Evolutionary conservation across 2,888 invertebrate genomes (phyloP), one percentile per base, ranked within the genome.

Genomic region (Eupithecia tripunctaria): DNA sequence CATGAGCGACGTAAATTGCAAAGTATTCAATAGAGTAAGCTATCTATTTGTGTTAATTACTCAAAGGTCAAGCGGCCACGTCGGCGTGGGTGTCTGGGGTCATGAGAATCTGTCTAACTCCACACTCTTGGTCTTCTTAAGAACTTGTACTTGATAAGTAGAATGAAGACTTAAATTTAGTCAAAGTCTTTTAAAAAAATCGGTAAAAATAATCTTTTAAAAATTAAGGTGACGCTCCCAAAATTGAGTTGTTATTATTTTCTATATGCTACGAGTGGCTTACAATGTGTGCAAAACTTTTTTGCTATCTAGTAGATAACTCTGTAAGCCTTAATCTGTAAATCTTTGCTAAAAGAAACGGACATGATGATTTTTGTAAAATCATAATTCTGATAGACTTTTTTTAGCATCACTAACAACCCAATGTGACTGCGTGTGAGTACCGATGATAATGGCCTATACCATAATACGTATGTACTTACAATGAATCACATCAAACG

Each of bases 21-120:
- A 73, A 74, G 68, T 74, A 71, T 65, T 65, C 60, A 75, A 72
- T 72, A 69, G 60, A 43, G 65, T 47, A 25, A 41, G 69, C 71
- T 68, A 78, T 75, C 73, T 76, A 69, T 74, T 73, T 68, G 65
- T 72, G 73, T 72, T 78, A 75, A 76, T 77, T 76, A 70, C 69
- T 66, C 68, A 41, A 15, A 72, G 76, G 73, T 77, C 76, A 73
- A 68, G 68, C 67, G 74, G 69, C 67, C 68, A 76, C 51, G 68
- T 71, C 27, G 69, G 67, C 70, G 70, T 41, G 74, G 79, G 71
- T 75, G 70, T 65, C 51, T 65, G 63, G 59, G 74, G 75, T 75
- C 79, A 79, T 68, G 68, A 74, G 68, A 73, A 68, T 43, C 62
- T 32, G 68, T 75, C 72, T 73, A 32, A 51, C 29, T 67, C 2